Conservation (phyloP, 2,888 invertebrate species). For the Nymphalis c-album region DNA sequence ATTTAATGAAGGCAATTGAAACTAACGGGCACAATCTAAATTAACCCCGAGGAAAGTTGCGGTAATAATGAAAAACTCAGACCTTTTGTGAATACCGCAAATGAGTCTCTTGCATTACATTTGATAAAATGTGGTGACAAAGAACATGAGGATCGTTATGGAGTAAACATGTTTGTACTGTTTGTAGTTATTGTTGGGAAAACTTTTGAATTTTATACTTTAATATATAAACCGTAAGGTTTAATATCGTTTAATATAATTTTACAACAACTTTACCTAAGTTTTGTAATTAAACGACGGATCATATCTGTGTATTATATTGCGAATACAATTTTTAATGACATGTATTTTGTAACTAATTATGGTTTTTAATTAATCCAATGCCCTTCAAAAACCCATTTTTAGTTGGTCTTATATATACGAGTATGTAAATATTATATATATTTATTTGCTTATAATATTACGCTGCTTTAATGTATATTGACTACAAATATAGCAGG, state of each 20-base stretch:
- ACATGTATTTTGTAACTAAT: too few species aligned
- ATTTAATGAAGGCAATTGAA: conserved; percentile 38
- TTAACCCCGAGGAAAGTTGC: conserved; percentile 40
- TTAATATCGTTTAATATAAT: neutral
- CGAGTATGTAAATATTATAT: too few species aligned
- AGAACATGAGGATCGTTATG: conserved; percentile 26
- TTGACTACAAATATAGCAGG: too few species aligned
- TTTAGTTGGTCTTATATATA: too few species aligned
- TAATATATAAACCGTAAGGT: neutral
- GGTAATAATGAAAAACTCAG: conserved; percentile 37
- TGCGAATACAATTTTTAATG: too few species aligned
- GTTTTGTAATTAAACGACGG: too few species aligned
- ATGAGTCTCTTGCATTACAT: conserved; percentile 26
- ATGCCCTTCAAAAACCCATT: too few species aligned
- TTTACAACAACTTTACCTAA: neutral
- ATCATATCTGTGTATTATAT: too few species aligned
- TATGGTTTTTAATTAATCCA: too few species aligned
- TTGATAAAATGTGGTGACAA: conserved; percentile 32
- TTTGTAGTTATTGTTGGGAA: conserved; percentile 10
- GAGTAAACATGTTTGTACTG: conserved; percentile 23
- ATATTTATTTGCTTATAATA: too few species aligned
- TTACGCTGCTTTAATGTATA: too few species aligned
- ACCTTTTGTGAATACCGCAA: conserved; percentile 22
- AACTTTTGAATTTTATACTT: neutral
- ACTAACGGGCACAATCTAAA: conserved; percentile 44